Evolutionary conservation across 2,797 vertebrate species (phyloP).

Genomic region (Typhlichthys subterraneus): DNA sequence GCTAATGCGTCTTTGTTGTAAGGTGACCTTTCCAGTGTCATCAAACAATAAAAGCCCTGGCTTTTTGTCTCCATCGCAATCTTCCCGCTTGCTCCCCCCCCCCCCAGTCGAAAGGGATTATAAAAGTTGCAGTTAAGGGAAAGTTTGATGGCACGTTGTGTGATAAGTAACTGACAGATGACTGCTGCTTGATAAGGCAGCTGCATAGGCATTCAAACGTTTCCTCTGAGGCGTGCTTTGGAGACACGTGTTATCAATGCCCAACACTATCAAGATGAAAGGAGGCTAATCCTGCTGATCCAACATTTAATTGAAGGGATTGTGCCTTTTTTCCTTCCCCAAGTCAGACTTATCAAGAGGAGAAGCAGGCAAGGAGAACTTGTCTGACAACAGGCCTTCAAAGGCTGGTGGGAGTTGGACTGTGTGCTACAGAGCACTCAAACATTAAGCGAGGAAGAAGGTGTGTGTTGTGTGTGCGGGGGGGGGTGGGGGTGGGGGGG

Average conservation of each 20-base stretch:
- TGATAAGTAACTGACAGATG: slow-evolving; percentile 31
- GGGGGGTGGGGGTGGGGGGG: neutral
- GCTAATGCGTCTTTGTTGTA: slow-evolving; percentile 26
- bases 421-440: neutral
- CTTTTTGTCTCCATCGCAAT: slow-evolving; percentile 4
- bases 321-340: slow-evolving; percentile 31
- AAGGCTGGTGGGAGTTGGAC: neutral
- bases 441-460: no score
- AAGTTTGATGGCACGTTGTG: slow-evolving; percentile 20
- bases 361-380: slow-evolving; percentile 23
- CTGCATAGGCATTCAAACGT: slow-evolving; percentile 9
- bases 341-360: slow-evolving; percentile 36
- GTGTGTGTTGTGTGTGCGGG: neutral
- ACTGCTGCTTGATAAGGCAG: slow-evolving; percentile 32
- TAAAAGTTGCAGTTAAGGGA: slow-evolving; percentile 9
- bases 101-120: slow-evolving; percentile 1
- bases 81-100: neutral
- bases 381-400: slow-evolving; percentile 10
- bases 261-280: slow-evolving; percentile 51
- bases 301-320: slow-evolving; percentile 52
- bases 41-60: slow-evolving; percentile 23
- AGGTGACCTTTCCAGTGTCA: slow-evolving; percentile 45
- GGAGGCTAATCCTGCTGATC: slow-evolving; percentile 41
- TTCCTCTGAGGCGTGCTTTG: slow-evolving; percentile 13
- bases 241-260: slow-evolving; percentile 32